Base-by-base conservation (phyloP, 2,797 vertebrate genomes). In the Intellagama lesueurii region DNA sequence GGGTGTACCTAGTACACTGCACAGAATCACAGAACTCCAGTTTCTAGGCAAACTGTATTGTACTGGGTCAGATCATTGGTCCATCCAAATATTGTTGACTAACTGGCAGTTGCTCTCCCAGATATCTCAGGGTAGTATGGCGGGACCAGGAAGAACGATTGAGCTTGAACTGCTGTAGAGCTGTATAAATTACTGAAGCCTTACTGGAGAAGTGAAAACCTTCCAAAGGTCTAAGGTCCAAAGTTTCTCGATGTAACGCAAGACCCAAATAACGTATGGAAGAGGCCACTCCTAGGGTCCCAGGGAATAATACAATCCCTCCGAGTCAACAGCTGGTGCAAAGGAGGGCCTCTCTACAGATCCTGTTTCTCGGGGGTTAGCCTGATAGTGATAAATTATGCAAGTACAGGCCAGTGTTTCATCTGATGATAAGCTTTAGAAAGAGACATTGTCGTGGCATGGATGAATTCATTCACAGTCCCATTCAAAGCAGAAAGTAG, bases 291-390 rank as follows among this genome's bases (percentile, higher is more conserved):
- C 66, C 30, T 0, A 0, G 4, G 81, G n/a, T 70, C 88, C 88
- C 84, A 76, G 81, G 64, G 82, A 90, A 85, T 49, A 77, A 90
- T 0, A 75, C 24, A 73, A 69, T 87, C 44, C 7, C 60, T 69
- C 60, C 35, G 70, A 30, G 73, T 81, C 85, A 76, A 40, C 52
- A 81, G 73, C 80, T 82, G 85, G n/a, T n/a, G 44, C 32, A 52
- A 35, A 7, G 64, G 60, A 94, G 72, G 72, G 81, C 30, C 68
- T 60, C 49, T 26, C 24, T 26, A 70, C 81, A 56, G 40, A 81
- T 79, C 24, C 56, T 28, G 19, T 80, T 77, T 66, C 4, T 60
- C 81, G 11, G 0, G 90, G 49, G 5, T 66, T 89, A 87, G 66
- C 3, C 12, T 49, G 89, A 22, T 0, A 0, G 47, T 28, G 28